phyloP scores from a whole-genome alignment of 1,140 invertebrate species.

The Aethina tumida region DNA sequence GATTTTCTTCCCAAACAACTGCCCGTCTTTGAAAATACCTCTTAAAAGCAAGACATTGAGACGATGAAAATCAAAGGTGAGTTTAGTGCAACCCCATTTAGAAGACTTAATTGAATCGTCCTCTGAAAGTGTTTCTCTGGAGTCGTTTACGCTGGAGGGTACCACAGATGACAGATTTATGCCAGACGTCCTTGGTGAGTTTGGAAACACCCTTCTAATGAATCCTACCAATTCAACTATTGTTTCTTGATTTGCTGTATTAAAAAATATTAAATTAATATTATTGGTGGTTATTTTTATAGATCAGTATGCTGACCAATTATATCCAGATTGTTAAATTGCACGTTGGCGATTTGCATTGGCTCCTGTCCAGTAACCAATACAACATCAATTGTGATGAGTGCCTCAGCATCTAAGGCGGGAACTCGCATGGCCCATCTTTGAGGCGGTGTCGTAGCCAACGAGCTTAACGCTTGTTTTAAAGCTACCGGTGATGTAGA shows the following conservation, averaged over 20 bases:
- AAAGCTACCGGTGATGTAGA: constrained; percentile 47
- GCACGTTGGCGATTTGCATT: constrained; percentile 70
- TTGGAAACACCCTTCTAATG: constrained; percentile 60
- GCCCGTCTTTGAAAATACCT: constrained; percentile 62
- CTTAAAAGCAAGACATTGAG: constrained; percentile 79
- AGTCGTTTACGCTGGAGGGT: constrained; percentile 15
- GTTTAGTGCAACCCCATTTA: constrained; percentile 47
- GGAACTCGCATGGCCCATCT: constrained; percentile 25
- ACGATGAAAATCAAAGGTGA: constrained; percentile 87
- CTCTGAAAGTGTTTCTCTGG: constrained; percentile 24
- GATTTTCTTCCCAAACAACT: constrained; percentile 72
- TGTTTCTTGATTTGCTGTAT: constrained; percentile 83
- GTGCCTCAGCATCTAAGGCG: constrained; percentile 62
- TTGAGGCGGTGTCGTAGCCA: constrained; percentile 25
- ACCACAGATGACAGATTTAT: constrained; percentile 27
- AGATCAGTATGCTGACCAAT: constrained; percentile 61
- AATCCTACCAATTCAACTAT: constrained; percentile 88
- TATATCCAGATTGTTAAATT: constrained; percentile 91
- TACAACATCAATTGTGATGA: constrained; percentile 75
- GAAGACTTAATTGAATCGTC: constrained; percentile 22
- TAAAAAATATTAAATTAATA: constrained; percentile 2
- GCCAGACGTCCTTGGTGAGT: constrained; percentile 26
- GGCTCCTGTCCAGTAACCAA: constrained; percentile 58
- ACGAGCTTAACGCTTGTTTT: constrained; percentile 43
- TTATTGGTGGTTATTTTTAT: background rate